A percentile compares a stretch with the other conserved stretches of the same genome.
phyloP scores from a whole-genome alignment of 2,113 vertebrate genomes.

The Emberiza fucata region DNA sequence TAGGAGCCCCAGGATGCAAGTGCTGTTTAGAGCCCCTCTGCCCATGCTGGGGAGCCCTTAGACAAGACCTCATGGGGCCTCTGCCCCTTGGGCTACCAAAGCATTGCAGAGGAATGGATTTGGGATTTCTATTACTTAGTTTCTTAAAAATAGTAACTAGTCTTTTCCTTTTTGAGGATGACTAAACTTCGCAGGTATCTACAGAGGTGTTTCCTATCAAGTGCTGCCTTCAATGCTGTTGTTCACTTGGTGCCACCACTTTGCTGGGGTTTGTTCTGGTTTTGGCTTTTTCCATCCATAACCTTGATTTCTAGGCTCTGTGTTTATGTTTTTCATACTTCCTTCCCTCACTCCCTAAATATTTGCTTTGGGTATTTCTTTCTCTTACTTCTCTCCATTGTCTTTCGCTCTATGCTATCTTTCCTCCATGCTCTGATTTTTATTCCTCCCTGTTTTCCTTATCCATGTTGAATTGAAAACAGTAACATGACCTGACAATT shows the following conservation, averaged over 20 bases:
- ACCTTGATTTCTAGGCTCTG: conserved; percentile 35
- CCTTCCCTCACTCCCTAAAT: not conserved
- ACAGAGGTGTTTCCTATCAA: not conserved
- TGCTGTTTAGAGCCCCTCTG: not conserved
- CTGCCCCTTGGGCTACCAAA: not conserved
- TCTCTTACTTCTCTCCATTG: not conserved
- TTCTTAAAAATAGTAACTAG: not conserved
- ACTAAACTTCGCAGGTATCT: not conserved
- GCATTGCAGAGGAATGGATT: not conserved
- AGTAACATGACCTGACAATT: conserved; percentile 55
- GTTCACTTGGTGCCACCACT: not conserved
- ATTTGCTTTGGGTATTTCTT: conserved; percentile 44
- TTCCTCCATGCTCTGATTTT: conserved; percentile 36
- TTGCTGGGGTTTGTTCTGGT: conserved; percentile 30
- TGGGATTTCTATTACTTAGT: not conserved
- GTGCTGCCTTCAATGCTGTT: not conserved
- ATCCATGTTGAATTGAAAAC: conserved; percentile 55
- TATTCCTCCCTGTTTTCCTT: conserved; percentile 42
- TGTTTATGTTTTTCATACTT: conserved; percentile 43
- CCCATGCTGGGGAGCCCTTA: not conserved
- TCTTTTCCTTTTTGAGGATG: not conserved
- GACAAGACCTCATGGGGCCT: not conserved
- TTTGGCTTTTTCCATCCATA: conserved; percentile 17
- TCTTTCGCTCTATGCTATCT: not conserved
- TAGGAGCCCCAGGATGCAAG: not conserved